These are phyloP conservation scores for Gymnocypris eckloni DNA, from an alignment of 2,797 vertebrate genomes.

Conservation along the genomic window DNA sequence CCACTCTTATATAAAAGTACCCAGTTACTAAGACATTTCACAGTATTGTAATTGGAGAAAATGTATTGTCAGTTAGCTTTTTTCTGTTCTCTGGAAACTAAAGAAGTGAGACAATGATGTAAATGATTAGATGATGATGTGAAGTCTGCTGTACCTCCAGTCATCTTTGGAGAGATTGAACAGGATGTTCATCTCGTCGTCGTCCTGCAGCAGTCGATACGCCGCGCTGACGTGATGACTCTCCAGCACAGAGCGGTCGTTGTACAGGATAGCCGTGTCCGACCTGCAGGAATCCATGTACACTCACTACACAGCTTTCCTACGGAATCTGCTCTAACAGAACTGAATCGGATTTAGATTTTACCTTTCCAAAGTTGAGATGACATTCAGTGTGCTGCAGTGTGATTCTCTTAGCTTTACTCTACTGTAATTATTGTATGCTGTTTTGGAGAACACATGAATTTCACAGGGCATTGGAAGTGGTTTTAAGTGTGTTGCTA, in stretches of 20 bases:
- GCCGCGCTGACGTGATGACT: conserved; percentile 93
- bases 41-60: background rate
- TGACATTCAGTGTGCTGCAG: background rate
- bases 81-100: background rate
- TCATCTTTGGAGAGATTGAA: conserved; percentile 85
- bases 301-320: background rate
- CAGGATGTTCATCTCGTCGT: conserved; percentile 94
- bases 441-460: background rate
- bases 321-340: background rate
- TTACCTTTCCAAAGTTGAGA: background rate
- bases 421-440: background rate
- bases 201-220: conserved; percentile 90
- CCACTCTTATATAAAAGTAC: background rate
- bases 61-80: background rate
- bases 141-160: conserved; percentile 75
- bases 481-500: background rate
- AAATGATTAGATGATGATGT: too few relatives aligned
- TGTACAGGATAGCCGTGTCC: conserved; percentile 94
- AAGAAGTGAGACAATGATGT: background rate
- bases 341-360: background rate
- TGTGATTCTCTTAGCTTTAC: background rate
- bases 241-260: conserved; percentile 92
- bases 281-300: conserved; percentile 82
- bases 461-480: background rate
- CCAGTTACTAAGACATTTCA: background rate